A percentile compares a stretch with the other conserved stretches of the same genome.
Conservation (phyloP, 2,797 vertebrate genomes). For the Phrynocephalus vlangalii region DNA sequence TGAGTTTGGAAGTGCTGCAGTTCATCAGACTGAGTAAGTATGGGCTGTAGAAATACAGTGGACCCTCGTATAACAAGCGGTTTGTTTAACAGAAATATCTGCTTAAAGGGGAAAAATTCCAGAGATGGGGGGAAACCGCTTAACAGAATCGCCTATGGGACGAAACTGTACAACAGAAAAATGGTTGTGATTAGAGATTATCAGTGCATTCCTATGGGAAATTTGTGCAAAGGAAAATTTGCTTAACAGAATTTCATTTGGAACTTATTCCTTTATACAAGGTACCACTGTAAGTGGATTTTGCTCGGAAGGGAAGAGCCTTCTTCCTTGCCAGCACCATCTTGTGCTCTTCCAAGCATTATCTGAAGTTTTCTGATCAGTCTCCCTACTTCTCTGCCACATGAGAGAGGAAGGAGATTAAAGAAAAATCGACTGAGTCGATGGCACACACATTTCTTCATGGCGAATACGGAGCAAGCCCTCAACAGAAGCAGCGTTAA, state of each 20-base stretch:
- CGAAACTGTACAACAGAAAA: too few species aligned
- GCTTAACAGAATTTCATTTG: too few species aligned
- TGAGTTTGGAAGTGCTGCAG: neutral
- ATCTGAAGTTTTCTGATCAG: neutral
- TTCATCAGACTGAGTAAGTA: neutral
- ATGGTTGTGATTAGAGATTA: too few species aligned
- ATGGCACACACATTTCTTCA: constrained; percentile 11
- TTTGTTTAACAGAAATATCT: too few species aligned
- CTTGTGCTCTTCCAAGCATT: neutral
- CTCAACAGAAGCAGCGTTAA: neutral
- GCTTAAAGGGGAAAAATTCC: too few species aligned
- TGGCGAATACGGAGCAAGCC: neutral
- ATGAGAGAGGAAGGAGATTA: neutral
- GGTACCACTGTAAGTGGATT: too few species aligned
- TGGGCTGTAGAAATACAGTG: neutral
- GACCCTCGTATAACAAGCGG: too few species aligned
- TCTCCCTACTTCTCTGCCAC: neutral
- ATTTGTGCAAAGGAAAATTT: too few species aligned
- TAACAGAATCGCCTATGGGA: too few species aligned
- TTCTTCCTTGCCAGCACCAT: neutral
- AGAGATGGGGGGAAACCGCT: neutral
- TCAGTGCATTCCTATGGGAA: too few species aligned
- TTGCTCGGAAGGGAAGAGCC: neutral
- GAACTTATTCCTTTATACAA: too few species aligned
- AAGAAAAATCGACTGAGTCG: neutral